Conservation (phyloP, 2,113 vertebrate species). For the Glaucidium brasilianum region DNA sequence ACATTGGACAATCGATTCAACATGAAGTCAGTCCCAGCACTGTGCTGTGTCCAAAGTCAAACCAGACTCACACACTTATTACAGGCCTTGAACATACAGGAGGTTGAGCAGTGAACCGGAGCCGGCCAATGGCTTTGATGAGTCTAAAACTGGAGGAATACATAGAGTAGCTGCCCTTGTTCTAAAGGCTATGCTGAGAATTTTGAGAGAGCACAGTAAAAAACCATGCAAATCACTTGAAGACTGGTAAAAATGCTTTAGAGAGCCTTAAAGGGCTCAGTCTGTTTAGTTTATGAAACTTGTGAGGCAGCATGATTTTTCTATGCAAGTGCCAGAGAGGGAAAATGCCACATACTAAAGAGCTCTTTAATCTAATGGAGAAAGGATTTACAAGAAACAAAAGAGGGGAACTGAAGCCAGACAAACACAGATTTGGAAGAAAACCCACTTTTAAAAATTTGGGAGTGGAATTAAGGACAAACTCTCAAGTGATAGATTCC, state of each 20-base stretch:
- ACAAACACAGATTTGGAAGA: slow-evolving; percentile 7
- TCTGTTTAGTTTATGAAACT: neutral
- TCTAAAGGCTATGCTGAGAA: neutral
- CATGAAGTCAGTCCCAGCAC: neutral
- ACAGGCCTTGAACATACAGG: neutral
- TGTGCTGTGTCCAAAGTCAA: neutral
- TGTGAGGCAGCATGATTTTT: neutral
- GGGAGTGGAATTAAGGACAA: slow-evolving; percentile 13
- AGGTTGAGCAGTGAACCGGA: neutral
- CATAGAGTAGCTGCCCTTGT: neutral
- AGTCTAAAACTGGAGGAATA: neutral
- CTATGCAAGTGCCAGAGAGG: neutral
- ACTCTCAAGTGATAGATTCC: neutral
- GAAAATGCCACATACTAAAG: slow-evolving; percentile 19
- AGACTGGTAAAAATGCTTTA: neutral
- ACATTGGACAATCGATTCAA: neutral
- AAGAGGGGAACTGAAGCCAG: neutral
- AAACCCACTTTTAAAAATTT: neutral
- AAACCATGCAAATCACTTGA: neutral
- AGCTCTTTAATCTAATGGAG: slow-evolving; percentile 20
- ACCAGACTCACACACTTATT: neutral
- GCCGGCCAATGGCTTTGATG: neutral
- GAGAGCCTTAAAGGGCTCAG: neutral
- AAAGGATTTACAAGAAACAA: slow-evolving; percentile 28
- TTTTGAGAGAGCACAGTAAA: neutral